Evolutionary conservation across 2,797 vertebrate genomes (phyloP).

Genomic region (Megaceryle alcyon): DNA sequence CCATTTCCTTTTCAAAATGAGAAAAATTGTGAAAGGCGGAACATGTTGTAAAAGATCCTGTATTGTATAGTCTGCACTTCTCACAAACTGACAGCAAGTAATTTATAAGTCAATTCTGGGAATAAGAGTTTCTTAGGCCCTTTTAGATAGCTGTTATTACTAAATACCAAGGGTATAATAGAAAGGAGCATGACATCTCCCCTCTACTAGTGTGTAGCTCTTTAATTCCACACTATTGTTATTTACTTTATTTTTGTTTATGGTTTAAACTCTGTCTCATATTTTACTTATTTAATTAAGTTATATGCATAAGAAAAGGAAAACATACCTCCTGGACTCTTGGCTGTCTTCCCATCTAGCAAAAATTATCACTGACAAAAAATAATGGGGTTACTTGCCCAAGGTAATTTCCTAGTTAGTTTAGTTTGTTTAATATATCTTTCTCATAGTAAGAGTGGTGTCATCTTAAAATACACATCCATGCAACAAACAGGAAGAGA

Average conservation of each 20-base stretch:
- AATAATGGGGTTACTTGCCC: slow-evolving; percentile 13
- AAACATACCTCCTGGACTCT: slow-evolving; percentile 17
- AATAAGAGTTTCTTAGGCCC: slow-evolving; percentile 17
- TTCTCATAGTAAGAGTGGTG: not conserved
- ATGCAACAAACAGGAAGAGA: slow-evolving; percentile 34
- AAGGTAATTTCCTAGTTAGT: slow-evolving; percentile 44
- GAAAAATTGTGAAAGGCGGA: slow-evolving; percentile 35
- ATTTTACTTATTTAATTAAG: slow-evolving; percentile 68
- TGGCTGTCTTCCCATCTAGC: slow-evolving; percentile 53
- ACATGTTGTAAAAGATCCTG: not conserved
- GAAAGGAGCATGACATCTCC: slow-evolving; percentile 4
- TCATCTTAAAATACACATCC: slow-evolving; percentile 9
- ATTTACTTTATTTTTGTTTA: slow-evolving; percentile 36
- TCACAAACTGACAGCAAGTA: slow-evolving; percentile 35
- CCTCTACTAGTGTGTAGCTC: not conserved
- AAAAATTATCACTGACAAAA: slow-evolving; percentile 38
- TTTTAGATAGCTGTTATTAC: slow-evolving; percentile 21
- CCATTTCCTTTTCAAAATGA: slow-evolving; percentile 51
- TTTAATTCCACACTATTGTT: slow-evolving; percentile 33
- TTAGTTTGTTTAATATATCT: slow-evolving; percentile 29
- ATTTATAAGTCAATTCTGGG: slow-evolving; percentile 37
- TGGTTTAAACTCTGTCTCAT: slow-evolving; percentile 7
- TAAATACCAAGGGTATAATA: slow-evolving; percentile 43
- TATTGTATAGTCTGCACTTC: slow-evolving; percentile 50
- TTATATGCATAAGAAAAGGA: slow-evolving; percentile 28